Conservation (phyloP, 2,113 vertebrate species). For the Ardeotis arabs region DNA sequence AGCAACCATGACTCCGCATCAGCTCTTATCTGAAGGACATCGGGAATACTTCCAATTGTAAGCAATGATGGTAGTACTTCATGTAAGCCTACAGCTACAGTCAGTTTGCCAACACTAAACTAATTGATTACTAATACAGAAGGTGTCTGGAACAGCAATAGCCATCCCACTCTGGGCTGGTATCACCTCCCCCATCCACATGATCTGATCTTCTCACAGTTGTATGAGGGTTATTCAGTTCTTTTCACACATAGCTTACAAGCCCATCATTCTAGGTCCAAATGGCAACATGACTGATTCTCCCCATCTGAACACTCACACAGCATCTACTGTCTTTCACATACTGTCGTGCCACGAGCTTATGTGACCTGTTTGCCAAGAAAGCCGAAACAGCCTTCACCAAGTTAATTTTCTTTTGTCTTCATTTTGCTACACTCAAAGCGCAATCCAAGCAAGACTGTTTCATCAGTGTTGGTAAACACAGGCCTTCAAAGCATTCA, state of each 20-base stretch:
- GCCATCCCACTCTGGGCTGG: neutral
- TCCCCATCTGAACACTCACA: neutral
- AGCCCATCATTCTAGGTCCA: neutral
- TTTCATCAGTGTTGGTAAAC: neutral
- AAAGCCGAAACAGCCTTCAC: neutral
- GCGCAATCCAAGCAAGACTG: neutral
- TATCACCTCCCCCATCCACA: rapidly evolving
- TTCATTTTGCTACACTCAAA: neutral
- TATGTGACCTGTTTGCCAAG: neutral
- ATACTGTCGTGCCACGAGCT: neutral
- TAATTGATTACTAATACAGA: neutral
- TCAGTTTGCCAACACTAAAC: neutral
- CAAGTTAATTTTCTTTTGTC: neutral
- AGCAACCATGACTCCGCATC: rapidly evolving
- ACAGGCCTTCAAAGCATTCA: neutral
- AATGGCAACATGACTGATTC: neutral
- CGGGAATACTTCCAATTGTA: neutral
- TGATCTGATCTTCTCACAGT: neutral
- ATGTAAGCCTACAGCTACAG: neutral
- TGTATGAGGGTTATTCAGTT: no score
- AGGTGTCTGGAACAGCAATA: neutral
- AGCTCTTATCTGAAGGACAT: neutral
- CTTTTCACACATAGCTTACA: neutral
- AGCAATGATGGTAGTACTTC: neutral
- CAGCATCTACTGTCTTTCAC: neutral